Evolutionary conservation across 2,113 vertebrate species (phyloP).

Genomic region (Apistogramma diplotaenia): DNA sequence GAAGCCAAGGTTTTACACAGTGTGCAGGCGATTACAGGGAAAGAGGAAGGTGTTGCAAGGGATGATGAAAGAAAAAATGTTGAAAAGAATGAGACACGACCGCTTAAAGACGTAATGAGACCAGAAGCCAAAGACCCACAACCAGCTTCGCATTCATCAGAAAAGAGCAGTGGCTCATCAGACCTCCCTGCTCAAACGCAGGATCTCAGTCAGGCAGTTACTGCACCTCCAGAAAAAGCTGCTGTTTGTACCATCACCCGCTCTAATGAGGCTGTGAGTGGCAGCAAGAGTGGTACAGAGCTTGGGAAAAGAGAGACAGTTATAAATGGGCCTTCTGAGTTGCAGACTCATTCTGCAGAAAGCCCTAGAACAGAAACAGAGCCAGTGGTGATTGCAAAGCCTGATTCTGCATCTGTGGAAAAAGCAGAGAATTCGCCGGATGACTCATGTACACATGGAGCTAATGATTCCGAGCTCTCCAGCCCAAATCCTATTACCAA

Average conservation of each 20-base stretch:
- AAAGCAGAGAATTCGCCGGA: conserved; percentile 36
- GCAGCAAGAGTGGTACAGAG: conserved; percentile 7
- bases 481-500: conserved; percentile 15
- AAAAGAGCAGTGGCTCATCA: background rate
- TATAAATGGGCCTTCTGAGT: conserved; percentile 10
- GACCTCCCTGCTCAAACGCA: background rate
- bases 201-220: background rate
- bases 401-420: conserved; percentile 48
- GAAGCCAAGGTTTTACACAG: background rate
- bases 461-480: conserved; percentile 32
- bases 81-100: conserved; percentile 2
- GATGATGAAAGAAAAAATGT: conserved; percentile 14
- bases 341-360: conserved; percentile 12
- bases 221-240: conserved; percentile 6
- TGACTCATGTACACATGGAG: conserved; percentile 60
- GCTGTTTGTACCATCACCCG: background rate
- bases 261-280: conserved; percentile 30
- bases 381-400: conserved; percentile 2
- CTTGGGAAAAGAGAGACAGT: background rate
- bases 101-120: background rate
- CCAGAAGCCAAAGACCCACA: background rate
- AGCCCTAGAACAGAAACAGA: conserved; percentile 14
- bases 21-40: background rate
- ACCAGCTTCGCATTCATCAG: background rate
- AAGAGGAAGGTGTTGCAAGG: background rate